These are phyloP conservation scores for Argyrosomus regius DNA, from an alignment of 2,797 vertebrate species.

Conservation along the genomic window DNA sequence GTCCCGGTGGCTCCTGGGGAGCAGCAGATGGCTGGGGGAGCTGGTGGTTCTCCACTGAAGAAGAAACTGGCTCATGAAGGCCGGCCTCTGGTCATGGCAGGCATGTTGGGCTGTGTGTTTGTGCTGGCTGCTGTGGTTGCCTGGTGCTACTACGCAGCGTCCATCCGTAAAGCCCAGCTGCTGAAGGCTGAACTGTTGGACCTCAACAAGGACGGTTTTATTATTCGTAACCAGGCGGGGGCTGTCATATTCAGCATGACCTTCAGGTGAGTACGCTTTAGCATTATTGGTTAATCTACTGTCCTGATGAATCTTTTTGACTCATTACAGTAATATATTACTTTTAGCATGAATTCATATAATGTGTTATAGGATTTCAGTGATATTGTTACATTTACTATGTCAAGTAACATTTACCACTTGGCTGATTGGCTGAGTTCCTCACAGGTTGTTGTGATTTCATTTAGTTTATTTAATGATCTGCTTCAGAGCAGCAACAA, in stretches of 20 bases:
- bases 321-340: too few species aligned
- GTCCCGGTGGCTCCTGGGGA: constrained; percentile 83
- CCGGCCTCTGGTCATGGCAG: constrained; percentile 85
- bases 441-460: too few species aligned
- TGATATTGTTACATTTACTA: too few species aligned
- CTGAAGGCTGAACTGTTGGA: constrained; percentile 90
- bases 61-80: constrained; percentile 82
- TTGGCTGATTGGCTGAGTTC: too few species aligned
- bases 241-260: constrained; percentile 89
- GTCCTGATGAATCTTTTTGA: background rate
- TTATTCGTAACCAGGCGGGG: constrained; percentile 89
- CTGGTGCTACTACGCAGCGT: constrained; percentile 94
- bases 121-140: constrained; percentile 89
- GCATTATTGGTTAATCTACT: background rate
- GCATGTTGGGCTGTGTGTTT: constrained; percentile 85
- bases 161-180: constrained; percentile 90
- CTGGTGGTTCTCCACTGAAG: constrained; percentile 81
- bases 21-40: constrained; percentile 43
- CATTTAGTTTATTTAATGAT: too few species aligned
- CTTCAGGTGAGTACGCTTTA: constrained; percentile 84
- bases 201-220: constrained; percentile 90
- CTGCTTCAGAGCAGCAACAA: too few species aligned
- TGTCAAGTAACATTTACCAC: too few species aligned
- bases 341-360: too few species aligned
- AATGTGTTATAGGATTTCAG: too few species aligned